A percentile compares a stretch with the other conserved stretches of the same genome.
phyloP scores from a whole-genome alignment of 2,888 invertebrate species.

The Argyra leucocephala region DNA sequence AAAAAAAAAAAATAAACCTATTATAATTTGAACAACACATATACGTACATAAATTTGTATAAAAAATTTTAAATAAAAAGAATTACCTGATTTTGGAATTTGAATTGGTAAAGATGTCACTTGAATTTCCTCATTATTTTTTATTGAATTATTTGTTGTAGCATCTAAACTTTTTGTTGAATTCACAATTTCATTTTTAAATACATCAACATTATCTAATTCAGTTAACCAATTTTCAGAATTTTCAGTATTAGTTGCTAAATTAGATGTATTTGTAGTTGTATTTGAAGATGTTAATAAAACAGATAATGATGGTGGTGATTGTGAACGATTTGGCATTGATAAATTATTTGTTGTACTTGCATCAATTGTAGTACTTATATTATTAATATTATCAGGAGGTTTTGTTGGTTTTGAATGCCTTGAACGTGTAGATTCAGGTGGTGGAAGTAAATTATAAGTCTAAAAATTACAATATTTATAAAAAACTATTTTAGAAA shows the following conservation, averaged over 20 bases:
- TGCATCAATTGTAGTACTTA: neutral
- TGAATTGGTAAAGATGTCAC: neutral
- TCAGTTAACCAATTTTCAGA: slow-evolving; percentile 38
- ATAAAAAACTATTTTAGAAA: slow-evolving; percentile 10
- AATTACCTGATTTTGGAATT: neutral
- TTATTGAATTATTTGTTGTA: neutral
- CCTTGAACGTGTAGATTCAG: slow-evolving; percentile 40
- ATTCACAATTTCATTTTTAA: slow-evolving; percentile 26
- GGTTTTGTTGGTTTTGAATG: slow-evolving; percentile 37
- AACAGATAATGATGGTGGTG: slow-evolving; percentile 20
- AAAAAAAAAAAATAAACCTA: too few species aligned
- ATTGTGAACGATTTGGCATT: slow-evolving; percentile 16
- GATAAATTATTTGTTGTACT: slow-evolving; percentile 8
- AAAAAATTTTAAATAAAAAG: neutral
- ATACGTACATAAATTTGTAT: neutral
- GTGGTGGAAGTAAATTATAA: slow-evolving; percentile 41
- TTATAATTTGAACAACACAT: too few species aligned
- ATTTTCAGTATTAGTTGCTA: slow-evolving; percentile 28
- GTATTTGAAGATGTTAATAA: slow-evolving; percentile 19
- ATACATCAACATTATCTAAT: slow-evolving; percentile 36
- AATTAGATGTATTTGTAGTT: slow-evolving; percentile 20
- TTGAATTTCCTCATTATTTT: neutral
- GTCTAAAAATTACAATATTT: slow-evolving; percentile 27
- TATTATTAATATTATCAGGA: slow-evolving; percentile 25
- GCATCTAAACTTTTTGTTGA: neutral